Conservation (phyloP, 2,888 invertebrate genomes). For the Aphrophora alni region DNA sequence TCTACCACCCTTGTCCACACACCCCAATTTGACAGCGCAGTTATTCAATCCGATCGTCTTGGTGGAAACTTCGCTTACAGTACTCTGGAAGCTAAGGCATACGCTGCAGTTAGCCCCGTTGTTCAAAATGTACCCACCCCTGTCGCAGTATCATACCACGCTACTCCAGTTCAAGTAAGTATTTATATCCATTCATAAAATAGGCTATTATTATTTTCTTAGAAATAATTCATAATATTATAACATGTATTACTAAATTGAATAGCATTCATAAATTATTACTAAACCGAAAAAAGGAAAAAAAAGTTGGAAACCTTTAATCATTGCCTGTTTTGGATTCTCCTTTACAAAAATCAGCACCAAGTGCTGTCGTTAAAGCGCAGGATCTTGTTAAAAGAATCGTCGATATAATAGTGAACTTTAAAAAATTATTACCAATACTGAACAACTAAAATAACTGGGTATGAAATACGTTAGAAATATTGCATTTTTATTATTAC, state of each 20-base stretch:
- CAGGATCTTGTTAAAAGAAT: too few relatives aligned
- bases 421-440: too few relatives aligned
- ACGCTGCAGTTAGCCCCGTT: slow-evolving; percentile 58
- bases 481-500: too few relatives aligned
- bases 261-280: neutral
- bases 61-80: slow-evolving; percentile 65
- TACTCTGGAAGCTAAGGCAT: slow-evolving; percentile 62
- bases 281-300: too few relatives aligned
- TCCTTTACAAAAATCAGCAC: too few relatives aligned
- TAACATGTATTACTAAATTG: neutral
- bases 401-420: too few relatives aligned
- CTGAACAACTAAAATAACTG: too few relatives aligned
- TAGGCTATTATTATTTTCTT: neutral
- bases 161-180: slow-evolving; percentile 46
- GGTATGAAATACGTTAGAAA: too few relatives aligned
- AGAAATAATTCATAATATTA: neutral
- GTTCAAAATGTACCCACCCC: slow-evolving; percentile 56
- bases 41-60: slow-evolving; percentile 61
- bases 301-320: too few relatives aligned
- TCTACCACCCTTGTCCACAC: slow-evolving; percentile 56
- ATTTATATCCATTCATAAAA: too few relatives aligned
- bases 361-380: too few relatives aligned
- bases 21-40: slow-evolving; percentile 61
- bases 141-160: slow-evolving; percentile 56
- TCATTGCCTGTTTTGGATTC: too few relatives aligned